Conservation (phyloP, 2,888 invertebrate species). For the Frankliniella intonsa region DNA sequence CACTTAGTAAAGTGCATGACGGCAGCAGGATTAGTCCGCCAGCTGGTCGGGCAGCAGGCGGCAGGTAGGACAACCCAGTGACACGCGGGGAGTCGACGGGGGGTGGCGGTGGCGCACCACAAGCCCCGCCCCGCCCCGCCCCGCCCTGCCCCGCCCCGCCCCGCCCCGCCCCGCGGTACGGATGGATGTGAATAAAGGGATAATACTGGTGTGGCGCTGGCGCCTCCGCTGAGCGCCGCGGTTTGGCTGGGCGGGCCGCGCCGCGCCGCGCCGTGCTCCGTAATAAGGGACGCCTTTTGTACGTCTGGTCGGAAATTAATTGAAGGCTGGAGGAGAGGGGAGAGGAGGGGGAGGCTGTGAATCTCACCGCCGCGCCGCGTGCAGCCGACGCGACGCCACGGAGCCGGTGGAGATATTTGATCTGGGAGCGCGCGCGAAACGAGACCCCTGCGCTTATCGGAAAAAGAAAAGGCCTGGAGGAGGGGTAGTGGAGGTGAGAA, state of each 20-base stretch:
- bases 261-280: not conserved
- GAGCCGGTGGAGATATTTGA: not conserved
- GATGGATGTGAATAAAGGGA: not conserved
- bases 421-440: not conserved
- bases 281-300: constrained; percentile 23
- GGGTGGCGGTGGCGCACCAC: too few relatives aligned
- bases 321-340: not conserved
- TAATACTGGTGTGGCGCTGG: not conserved
- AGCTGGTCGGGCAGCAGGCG: constrained; percentile 37
- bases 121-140: constrained; percentile 34
- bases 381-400: constrained; percentile 32
- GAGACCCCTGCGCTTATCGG: not conserved
- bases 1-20: too few relatives aligned
- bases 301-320: constrained; percentile 3
- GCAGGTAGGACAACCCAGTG: constrained; percentile 34
- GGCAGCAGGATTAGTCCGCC: constrained; percentile 36
- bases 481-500: not conserved
- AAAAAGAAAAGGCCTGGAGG: not conserved
- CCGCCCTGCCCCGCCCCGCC: constrained; percentile 31
- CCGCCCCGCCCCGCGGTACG: constrained; percentile 32
- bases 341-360: constrained; percentile 35
- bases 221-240: not conserved
- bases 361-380: constrained; percentile 40
- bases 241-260: not conserved
- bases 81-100: constrained; percentile 35